phyloP scores from a whole-genome alignment of 2,113 vertebrate species.

The Nyctibius bracteatus region DNA sequence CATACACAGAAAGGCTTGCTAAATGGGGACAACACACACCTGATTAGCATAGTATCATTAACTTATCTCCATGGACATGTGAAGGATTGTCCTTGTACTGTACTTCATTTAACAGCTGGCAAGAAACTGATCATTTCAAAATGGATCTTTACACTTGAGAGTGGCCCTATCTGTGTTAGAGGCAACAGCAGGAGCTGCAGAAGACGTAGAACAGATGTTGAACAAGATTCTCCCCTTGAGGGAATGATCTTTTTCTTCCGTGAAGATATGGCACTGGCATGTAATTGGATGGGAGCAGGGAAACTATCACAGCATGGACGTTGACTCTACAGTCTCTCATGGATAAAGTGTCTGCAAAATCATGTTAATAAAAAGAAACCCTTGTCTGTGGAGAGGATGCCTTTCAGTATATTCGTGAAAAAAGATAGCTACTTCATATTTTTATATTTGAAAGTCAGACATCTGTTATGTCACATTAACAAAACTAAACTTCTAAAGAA shows the following conservation, averaged over 20 bases:
- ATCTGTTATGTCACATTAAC: not conserved
- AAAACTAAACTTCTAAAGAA: not conserved
- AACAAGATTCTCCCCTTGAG: conserved; percentile 16
- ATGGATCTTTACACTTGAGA: conserved; percentile 25
- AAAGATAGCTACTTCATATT: not conserved
- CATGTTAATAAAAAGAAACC: not conserved
- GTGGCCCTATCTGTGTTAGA: not conserved
- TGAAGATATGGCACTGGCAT: not conserved
- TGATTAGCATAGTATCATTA: conserved; percentile 27
- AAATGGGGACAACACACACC: not conserved
- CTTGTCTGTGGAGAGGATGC: not conserved
- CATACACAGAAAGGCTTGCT: not conserved
- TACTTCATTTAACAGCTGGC: conserved; percentile 43
- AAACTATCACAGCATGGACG: not conserved
- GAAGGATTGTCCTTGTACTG: not conserved
- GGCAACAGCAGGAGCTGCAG: conserved; percentile 8
- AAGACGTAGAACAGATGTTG: conserved; percentile 46
- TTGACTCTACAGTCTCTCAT: not conserved
- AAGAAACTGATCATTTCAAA: conserved; percentile 28
- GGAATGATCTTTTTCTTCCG: not conserved
- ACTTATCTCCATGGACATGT: not conserved
- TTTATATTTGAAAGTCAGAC: not conserved
- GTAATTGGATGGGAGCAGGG: not conserved
- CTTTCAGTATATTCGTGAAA: not conserved
- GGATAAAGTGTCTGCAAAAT: not conserved